phyloP scores from a whole-genome alignment of 2,888 invertebrate genomes.

The Napeogenes inachia region DNA sequence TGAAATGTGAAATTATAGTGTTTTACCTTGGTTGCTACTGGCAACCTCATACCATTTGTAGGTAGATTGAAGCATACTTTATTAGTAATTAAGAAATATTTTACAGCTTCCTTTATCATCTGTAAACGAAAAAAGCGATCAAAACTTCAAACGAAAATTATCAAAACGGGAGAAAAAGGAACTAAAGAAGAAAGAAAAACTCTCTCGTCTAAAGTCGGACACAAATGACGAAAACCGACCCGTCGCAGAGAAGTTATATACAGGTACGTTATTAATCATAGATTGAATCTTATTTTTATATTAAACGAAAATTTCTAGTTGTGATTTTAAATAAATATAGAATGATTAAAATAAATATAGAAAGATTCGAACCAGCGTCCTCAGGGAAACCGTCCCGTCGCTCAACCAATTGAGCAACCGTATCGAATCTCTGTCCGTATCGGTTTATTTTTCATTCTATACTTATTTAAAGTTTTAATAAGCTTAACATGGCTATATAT shows the following conservation, averaged over 20 bases:
- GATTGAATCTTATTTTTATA: neutral
- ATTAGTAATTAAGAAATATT: neutral
- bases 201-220: slow-evolving; percentile 86
- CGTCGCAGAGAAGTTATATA: slow-evolving; percentile 94
- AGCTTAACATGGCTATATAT: too few species aligned
- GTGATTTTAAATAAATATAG: too few species aligned
- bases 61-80: neutral
- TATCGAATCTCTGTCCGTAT: too few species aligned
- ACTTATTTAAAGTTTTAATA: too few species aligned
- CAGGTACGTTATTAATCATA: slow-evolving; percentile 71
- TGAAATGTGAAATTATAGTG: too few species aligned
- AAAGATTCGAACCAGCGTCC: too few species aligned
- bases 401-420: too few species aligned
- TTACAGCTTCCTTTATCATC: slow-evolving; percentile 57
- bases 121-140: slow-evolving; percentile 84
- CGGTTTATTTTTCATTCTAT: too few species aligned
- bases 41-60: too few species aligned
- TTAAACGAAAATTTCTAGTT: neutral
- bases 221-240: slow-evolving; percentile 83
- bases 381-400: too few species aligned
- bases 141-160: slow-evolving; percentile 93
- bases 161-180: slow-evolving; percentile 99
- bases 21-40: too few species aligned
- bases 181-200: slow-evolving; percentile 94
- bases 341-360: too few species aligned